Evolutionary conservation across 37 sponge, comb jelly and placozoan species (phyloP), one percentile per base, ranked within the genome.

Genomic region (Spongilla lacustris): DNA sequence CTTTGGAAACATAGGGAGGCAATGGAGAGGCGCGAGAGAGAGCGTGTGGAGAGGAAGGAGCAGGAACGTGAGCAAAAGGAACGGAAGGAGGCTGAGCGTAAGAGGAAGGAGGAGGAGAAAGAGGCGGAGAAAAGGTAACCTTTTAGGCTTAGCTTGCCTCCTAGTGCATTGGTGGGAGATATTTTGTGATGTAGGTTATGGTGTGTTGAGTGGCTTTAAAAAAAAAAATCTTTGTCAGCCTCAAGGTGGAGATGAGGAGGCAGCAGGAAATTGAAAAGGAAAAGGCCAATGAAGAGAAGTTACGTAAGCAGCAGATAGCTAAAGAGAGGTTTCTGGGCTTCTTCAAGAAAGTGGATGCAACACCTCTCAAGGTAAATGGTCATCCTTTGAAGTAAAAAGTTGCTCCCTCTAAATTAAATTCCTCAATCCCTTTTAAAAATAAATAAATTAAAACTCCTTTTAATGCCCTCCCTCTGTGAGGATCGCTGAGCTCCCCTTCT

Each of bases 261-360:
- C 78, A 27, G 68, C 78, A 48, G 33, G 77, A 81, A 66, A 36
- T 73, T 26, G 85, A 85, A 48, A 74, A 50, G 8, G 67, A 84
- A 36, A 73, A 80, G 33, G 80, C 71, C 27, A 68, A 74, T 19
- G 85, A 88, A 36, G 81, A 85, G 76, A 80, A 89, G 85, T 82
- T 84, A 36, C 38, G 80, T 21, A 84, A 69, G 66, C 71, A 90
- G 69, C 58, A 85, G 66, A 74, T 82, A 36, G 75, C 33, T 24
- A 76, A 83, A 37, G 78, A 81, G 71, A 50, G 34, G 33, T 87
- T 91, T 46, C 35, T 35, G 27, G 38, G 74, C 11, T 91, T 81
- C 79, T 91, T 91, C 68, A 38, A 34, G 48, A 86, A 77, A 46
- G 36, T 71, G 21, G 82, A 81, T 33, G 27, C 24, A 68, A n/a